Conservation (phyloP, 2,113 vertebrate genomes). For the Austrofundulus limnaeus region DNA sequence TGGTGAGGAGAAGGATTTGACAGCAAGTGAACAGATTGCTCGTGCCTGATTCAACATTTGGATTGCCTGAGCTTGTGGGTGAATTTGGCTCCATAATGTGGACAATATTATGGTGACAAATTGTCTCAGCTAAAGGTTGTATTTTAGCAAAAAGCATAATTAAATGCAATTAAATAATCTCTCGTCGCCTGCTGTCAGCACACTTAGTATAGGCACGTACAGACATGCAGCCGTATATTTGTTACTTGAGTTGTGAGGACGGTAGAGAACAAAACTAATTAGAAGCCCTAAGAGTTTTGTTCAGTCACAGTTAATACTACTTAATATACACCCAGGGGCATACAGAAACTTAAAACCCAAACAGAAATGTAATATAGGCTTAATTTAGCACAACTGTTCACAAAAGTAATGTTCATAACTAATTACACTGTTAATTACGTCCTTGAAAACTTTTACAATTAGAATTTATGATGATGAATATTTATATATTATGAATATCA, state of each 20-base stretch:
- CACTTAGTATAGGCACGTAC: neutral
- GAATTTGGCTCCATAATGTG: constrained; percentile 46
- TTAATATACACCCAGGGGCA: neutral
- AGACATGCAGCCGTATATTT: constrained; percentile 4
- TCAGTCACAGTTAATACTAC: constrained; percentile 31
- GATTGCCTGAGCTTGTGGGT: constrained; percentile 49
- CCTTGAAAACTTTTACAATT: no score
- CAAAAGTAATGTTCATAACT: constrained; percentile 1
- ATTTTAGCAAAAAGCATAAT: constrained; percentile 30
- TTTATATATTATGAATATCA: no score
- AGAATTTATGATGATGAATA: neutral
- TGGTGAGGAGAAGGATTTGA: constrained; percentile 26
- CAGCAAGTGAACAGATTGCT: constrained; percentile 55
- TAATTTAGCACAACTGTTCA: constrained; percentile 25
- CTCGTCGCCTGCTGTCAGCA: constrained; percentile 16
- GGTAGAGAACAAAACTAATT: constrained; percentile 8
- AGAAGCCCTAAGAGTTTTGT: constrained; percentile 9
- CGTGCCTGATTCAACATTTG: constrained; percentile 42
- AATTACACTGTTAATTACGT: neutral
- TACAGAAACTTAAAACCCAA: constrained; percentile 21
- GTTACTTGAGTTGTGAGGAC: neutral
- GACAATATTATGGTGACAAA: constrained; percentile 55
- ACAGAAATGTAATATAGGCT: constrained; percentile 19
- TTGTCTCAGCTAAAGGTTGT: constrained; percentile 35
- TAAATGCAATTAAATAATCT: constrained; percentile 22